Base-by-base conservation (phyloP, 2,797 vertebrate genomes). In the Ctenochaetus hawaiiensis region DNA sequence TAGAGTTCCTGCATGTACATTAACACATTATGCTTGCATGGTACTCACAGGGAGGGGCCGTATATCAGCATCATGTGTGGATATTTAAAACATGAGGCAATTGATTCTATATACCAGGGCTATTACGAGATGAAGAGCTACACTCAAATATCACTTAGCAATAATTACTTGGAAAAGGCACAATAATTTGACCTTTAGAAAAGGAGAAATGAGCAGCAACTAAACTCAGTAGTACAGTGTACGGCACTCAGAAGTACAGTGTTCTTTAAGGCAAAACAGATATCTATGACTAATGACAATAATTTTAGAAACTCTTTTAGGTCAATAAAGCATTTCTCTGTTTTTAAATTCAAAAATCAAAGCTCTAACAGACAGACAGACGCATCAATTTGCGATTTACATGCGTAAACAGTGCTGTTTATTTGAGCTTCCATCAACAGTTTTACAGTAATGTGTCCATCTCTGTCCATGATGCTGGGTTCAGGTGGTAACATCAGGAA, bases 401-500 rank as follows among this genome's bases (percentile, higher is more conserved):
- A 63, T 52, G 59, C 74, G 61, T 51, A 49, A 77, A 81, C 64
- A 60, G 51, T 72, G 67, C 12, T 80, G 69, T 80, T 75, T 80
- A 71, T 75, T 84, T 83, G 78, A 81, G n/a, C 71, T 62, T 85
- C 72, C 82, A 54, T 78, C 84, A 84, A 87, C 74, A 84, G 81
- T 75, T 89, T 88, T 83, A 78, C 76, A 72, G 85, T 87, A 87
- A 91, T 87, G 77, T 84, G 76, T 87, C 77, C 83, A 67, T 79
- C 71, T 87, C 62, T 84, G 47, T 80, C 76, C 87, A 18, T 70
- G 71, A 75, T 14, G 20, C 71, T 20, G 54, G 56, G 66, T 84
- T 79, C 87, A 93, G 89, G 90, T 93, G 90, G 86, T 75, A 80
- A 88, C 64, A 78, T 88, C 73, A 90, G 81, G 83, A 89, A 88